Conservation (phyloP, 2,888 invertebrate genomes). For the Drosophila atroscutellata region DNA sequence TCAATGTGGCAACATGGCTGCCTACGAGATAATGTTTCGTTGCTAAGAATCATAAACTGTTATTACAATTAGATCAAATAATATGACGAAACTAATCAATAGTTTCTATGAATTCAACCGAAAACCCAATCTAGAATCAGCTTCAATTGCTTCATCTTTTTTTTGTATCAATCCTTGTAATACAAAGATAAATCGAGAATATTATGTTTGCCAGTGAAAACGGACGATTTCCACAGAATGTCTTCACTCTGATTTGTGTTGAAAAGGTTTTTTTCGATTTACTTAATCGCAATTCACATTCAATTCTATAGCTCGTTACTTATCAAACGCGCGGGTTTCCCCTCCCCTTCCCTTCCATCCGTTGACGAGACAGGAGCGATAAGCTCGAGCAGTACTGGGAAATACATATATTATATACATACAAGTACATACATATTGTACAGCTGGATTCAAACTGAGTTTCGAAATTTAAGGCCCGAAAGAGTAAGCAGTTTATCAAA, state of each 20-base stretch:
- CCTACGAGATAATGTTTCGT: background rate
- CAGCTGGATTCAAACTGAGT: background rate
- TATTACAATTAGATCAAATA: background rate
- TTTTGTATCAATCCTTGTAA: background rate
- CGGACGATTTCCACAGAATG: background rate
- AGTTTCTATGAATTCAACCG: background rate
- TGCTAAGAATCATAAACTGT: background rate
- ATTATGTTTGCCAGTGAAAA: conserved; percentile 15
- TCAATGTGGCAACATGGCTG: background rate
- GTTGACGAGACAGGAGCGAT: conserved; percentile 9
- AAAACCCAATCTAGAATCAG: background rate
- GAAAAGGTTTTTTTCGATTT: conserved; percentile 11
- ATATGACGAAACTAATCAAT: background rate
- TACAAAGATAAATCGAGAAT: conserved; percentile 14
- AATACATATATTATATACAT: background rate
- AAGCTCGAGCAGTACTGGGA: conserved; percentile 5
- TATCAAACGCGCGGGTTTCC: conserved; percentile 29
- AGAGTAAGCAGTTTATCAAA: background rate
- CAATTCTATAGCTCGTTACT: conserved; percentile 23
- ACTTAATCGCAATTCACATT: conserved; percentile 14
- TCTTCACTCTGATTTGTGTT: background rate
- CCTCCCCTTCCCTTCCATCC: background rate
- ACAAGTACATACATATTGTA: background rate
- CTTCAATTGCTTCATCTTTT: background rate
- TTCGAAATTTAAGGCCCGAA: background rate